Evolutionary conservation across 2,113 vertebrate species (phyloP).

Genomic region (Aegithalos caudatus): DNA sequence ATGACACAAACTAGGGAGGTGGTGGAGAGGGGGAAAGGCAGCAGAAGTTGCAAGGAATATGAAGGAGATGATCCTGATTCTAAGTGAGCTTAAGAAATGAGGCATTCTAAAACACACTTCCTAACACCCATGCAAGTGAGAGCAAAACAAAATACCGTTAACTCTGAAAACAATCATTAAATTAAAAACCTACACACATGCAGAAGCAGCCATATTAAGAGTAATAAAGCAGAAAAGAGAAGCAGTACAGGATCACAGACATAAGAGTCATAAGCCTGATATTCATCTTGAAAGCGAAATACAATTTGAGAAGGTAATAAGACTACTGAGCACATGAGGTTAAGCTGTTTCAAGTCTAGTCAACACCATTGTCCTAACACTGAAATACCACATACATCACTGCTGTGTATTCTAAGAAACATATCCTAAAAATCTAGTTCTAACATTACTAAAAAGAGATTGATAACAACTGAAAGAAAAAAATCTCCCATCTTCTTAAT

Average conservation of each 20-base stretch:
- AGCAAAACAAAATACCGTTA: neutral
- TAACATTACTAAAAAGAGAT: neutral
- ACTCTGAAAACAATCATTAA: neutral
- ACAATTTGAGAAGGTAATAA: neutral
- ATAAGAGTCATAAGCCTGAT: neutral
- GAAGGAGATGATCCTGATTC: accelerated
- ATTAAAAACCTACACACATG: neutral
- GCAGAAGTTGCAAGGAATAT: neutral
- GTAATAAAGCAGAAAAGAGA: neutral
- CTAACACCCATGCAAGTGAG: neutral
- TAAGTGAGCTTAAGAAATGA: neutral
- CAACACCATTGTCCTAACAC: neutral
- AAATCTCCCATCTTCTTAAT: neutral
- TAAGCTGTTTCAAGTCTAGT: neutral
- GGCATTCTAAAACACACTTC: neutral
- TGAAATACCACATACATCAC: neutral
- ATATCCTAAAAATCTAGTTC: neutral
- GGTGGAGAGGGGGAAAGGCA: neutral
- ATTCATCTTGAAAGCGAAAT: neutral
- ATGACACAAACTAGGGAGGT: neutral
- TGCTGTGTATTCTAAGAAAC: neutral
- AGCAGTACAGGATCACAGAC: neutral
- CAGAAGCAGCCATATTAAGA: neutral
- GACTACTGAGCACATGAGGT: neutral
- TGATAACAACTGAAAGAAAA: neutral